Percentiles rank a stretch among this genome's conserved stretches.
Evolutionary conservation across 2,888 invertebrate species (phyloP).

Genomic region (Tineola bisselliella): DNA sequence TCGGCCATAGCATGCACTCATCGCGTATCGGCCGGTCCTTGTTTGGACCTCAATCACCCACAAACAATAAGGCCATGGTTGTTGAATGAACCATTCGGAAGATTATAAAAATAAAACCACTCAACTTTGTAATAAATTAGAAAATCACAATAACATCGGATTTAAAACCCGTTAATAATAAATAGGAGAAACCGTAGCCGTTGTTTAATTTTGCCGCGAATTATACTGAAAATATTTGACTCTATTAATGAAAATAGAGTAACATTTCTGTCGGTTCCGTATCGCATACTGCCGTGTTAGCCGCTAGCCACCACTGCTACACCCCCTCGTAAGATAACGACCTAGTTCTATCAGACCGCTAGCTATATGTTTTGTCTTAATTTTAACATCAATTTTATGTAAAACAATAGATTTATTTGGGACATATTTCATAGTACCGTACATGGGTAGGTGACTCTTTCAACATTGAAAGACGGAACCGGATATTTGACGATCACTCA

Average conservation of each 20-base stretch:
- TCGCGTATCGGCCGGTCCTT: constrained; percentile 22
- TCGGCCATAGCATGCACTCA: constrained; percentile 59
- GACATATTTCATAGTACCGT: no score
- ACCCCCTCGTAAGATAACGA: not conserved
- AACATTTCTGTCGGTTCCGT: constrained; percentile 5
- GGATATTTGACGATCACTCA: no score
- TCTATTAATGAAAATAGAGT: not conserved
- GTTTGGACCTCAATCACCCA: constrained; percentile 23
- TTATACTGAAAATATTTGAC: not conserved
- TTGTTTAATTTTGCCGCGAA: not conserved
- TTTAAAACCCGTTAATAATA: not conserved
- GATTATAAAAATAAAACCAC: not conserved
- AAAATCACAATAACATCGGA: not conserved
- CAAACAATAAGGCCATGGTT: not conserved
- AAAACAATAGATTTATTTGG: no score
- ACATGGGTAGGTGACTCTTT: no score
- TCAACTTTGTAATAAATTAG: not conserved
- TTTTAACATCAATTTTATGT: not conserved
- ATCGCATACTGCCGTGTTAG: constrained; percentile 15
- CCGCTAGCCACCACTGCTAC: constrained; percentile 11
- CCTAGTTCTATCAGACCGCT: not conserved
- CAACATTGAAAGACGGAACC: no score
- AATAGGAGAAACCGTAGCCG: no score
- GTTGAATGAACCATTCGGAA: not conserved
- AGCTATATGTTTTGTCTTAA: not conserved